Evolutionary conservation across 2,888 invertebrate genomes (phyloP).

Genomic region (Neoascia interrupta): DNA sequence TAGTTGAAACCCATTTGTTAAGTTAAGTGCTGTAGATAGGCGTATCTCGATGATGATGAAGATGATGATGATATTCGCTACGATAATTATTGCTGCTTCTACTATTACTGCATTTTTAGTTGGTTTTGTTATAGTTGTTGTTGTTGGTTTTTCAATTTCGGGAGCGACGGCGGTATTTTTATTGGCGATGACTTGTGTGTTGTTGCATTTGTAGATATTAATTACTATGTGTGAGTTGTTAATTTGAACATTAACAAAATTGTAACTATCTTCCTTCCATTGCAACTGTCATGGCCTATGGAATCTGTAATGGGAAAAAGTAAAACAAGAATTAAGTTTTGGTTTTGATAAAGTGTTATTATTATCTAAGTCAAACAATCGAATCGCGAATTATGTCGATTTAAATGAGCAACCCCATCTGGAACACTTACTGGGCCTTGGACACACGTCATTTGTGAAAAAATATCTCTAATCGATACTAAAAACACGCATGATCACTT

Average conservation of each 20-base stretch:
- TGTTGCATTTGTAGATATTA: conserved; percentile 58
- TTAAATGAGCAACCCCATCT: no score
- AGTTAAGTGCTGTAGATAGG: no score
- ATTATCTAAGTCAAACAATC: no score
- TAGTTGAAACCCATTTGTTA: conserved; percentile 64
- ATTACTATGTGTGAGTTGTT: conserved; percentile 66
- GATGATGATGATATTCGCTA: conserved; percentile 36
- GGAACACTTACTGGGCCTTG: no score
- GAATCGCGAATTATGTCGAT: no score
- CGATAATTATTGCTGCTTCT: conserved; percentile 23
- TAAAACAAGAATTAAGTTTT: no score
- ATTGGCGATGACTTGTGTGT: conserved; percentile 59
- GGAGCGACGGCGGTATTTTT: conserved; percentile 12
- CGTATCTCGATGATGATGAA: conserved; percentile 29
- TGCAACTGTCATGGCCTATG: conserved; percentile 89
- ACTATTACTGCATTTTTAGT: conserved; percentile 15
- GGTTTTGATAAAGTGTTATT: no score
- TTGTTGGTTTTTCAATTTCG: background rate
- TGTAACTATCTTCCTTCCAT: conserved; percentile 74
- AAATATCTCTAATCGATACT: no score
- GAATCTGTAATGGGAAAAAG: conserved; percentile 83
- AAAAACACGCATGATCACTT: no score
- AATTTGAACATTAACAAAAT: conserved; percentile 69
- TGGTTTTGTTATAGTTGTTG: conserved; percentile 15
- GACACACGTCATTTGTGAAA: no score